A percentile compares a stretch with the other conserved stretches of the same genome.
These are phyloP conservation scores for Zaprionus nigranus DNA, from an alignment of 1,140 invertebrate species.

Conservation along the genomic window DNA sequence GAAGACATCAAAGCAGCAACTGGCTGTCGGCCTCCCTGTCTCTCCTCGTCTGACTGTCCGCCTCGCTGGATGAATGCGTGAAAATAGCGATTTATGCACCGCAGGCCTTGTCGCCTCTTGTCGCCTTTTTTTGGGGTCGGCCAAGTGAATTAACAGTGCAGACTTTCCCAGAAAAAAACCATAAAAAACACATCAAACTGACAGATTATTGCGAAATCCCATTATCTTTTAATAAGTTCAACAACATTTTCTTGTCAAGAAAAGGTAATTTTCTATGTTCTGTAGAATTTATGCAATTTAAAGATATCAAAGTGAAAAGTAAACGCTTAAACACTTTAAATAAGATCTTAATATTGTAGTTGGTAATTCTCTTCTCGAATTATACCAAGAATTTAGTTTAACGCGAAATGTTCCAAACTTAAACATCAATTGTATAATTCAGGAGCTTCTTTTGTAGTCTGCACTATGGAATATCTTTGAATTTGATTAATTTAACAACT, in stretches of 20 bases:
- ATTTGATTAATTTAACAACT: slow-evolving; percentile 23
- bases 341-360: too few species aligned
- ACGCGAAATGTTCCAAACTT: too few species aligned
- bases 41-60: not conserved
- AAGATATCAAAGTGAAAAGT: too few species aligned
- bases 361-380: too few species aligned
- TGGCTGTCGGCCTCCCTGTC: not conserved
- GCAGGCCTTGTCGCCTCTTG: slow-evolving; percentile 44
- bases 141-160: slow-evolving; percentile 32
- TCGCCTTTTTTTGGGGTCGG: slow-evolving; percentile 28
- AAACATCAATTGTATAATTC: too few species aligned
- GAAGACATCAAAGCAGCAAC: slow-evolving; percentile 53
- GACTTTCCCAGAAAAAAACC: slow-evolving; percentile 37
- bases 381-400: too few species aligned
- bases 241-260: not conserved
- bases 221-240: not conserved
- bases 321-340: too few species aligned
- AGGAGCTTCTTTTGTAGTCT: too few species aligned
- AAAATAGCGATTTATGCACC: slow-evolving; percentile 70
- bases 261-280: not conserved
- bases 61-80: slow-evolving; percentile 44
- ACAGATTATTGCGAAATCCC: not conserved
- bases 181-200: slow-evolving; percentile 4
- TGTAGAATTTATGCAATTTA: not conserved
- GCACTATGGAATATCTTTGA: slow-evolving; percentile 26